Evolutionary conservation across 2,797 vertebrate species (phyloP).

Genomic region (Hypotaenidia philippensis): DNA sequence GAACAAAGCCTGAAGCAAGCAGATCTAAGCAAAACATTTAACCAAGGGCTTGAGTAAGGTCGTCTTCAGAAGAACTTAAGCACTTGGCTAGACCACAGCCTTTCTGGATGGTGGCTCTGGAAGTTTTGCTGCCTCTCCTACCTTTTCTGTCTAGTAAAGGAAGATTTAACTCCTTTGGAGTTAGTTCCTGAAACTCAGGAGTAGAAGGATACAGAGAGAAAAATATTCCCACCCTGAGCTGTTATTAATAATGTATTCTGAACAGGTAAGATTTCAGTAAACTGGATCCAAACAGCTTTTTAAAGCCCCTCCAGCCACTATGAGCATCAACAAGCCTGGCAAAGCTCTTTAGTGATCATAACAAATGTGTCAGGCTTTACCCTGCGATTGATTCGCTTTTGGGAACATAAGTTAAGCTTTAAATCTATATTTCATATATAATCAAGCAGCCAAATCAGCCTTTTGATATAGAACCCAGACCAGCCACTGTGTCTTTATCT

Average conservation of each 20-base stretch:
- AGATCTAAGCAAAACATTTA: neutral
- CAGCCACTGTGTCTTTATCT: slow-evolving; percentile 74
- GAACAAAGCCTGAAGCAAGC: neutral
- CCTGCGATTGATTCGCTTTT: slow-evolving; percentile 57
- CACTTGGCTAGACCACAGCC: neutral
- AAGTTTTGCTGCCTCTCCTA: neutral
- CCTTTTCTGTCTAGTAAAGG: neutral
- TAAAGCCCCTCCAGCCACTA: slow-evolving; percentile 49
- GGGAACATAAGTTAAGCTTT: slow-evolving; percentile 66
- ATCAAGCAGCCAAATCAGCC: slow-evolving; percentile 72
- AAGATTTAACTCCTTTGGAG: neutral
- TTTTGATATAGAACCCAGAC: slow-evolving; percentile 74
- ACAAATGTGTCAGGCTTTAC: slow-evolving; percentile 61
- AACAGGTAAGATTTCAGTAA: slow-evolving; percentile 2
- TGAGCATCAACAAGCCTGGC: slow-evolving; percentile 27
- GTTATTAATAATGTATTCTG: neutral
- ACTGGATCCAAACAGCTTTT: slow-evolving; percentile 25
- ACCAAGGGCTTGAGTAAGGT: neutral
- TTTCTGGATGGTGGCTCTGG: neutral
- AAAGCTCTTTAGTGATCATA: slow-evolving; percentile 56
- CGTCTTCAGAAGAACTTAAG: neutral
- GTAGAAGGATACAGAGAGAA: neutral
- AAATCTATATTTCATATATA: slow-evolving; percentile 79
- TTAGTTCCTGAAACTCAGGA: neutral
- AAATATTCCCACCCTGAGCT: neutral